Conservation (phyloP, 2,797 vertebrate genomes). For the Chelon labrosus region DNA sequence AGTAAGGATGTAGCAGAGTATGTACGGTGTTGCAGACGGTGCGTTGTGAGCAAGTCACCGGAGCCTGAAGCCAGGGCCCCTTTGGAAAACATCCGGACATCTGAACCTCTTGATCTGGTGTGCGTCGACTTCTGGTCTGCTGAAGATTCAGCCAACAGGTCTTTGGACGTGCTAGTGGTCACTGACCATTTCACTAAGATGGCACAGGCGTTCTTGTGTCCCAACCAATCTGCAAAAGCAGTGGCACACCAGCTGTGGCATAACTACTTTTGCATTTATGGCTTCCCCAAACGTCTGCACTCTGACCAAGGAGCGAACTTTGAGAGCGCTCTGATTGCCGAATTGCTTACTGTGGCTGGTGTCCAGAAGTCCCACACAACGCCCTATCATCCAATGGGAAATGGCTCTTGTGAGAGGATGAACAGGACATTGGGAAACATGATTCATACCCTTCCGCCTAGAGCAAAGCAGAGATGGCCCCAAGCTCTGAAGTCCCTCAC, state of each 20-base stretch:
- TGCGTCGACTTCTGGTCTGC: too few relatives aligned
- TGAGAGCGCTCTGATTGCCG: neutral
- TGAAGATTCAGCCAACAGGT: too few relatives aligned
- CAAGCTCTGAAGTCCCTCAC: neutral
- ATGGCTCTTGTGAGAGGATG: slow-evolving; percentile 1
- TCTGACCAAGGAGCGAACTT: neutral
- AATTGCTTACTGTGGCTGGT: neutral
- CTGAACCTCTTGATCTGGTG: too few relatives aligned
- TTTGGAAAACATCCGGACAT: too few relatives aligned
- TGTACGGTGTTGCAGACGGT: too few relatives aligned
- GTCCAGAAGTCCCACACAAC: neutral
- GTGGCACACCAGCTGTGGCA: neutral
- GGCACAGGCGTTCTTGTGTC: too few relatives aligned
- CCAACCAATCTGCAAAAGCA: neutral
- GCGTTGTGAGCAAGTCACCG: too few relatives aligned
- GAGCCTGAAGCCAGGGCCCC: too few relatives aligned
- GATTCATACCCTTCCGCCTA: neutral
- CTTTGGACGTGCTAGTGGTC: too few relatives aligned
- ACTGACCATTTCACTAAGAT: too few relatives aligned
- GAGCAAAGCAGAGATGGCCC: neutral
- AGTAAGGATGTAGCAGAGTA: too few relatives aligned
- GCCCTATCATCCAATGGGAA: neutral
- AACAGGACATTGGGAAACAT: neutral
- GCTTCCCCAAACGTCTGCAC: too few relatives aligned
- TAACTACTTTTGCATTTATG: neutral